A percentile compares a stretch with the other conserved stretches of the same genome.
Conservation (phyloP, 1,140 invertebrate species). For the Galendromus occidentalis region DNA sequence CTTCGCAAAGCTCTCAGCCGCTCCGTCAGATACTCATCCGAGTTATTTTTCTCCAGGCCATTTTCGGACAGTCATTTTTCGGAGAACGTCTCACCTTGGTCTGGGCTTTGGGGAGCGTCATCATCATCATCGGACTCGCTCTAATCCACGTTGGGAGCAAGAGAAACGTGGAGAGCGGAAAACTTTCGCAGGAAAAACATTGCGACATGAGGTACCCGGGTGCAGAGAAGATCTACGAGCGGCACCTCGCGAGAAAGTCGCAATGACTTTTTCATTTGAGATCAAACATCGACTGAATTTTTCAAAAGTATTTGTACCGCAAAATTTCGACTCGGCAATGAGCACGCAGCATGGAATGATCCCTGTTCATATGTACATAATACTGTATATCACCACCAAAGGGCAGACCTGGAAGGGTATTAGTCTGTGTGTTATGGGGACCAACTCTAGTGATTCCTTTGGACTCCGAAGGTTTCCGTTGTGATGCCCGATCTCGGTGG, state of each 20-base stretch:
- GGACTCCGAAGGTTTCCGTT: too few relatives aligned
- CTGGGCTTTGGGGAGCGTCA: slow-evolving; percentile 28
- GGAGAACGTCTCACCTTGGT: slow-evolving; percentile 25
- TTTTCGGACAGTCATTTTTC: slow-evolving; percentile 28
- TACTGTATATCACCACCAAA: too few relatives aligned
- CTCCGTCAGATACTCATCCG: neutral
- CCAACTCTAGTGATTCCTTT: too few relatives aligned
- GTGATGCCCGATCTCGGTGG: too few relatives aligned
- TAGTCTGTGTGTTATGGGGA: too few relatives aligned
- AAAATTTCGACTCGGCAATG: too few relatives aligned
- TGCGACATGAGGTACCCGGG: neutral
- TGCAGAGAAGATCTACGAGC: neutral
- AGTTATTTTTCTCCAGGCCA: slow-evolving; percentile 23
- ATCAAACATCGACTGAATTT: too few relatives aligned
- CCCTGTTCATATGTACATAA: too few relatives aligned
- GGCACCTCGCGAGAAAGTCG: neutral
- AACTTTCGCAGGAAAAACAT: neutral
- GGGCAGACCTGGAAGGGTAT: too few relatives aligned
- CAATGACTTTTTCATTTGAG: neutral
- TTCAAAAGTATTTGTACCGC: too few relatives aligned
- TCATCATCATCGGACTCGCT: slow-evolving; percentile 27
- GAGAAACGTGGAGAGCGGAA: neutral
- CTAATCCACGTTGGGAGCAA: slow-evolving; percentile 25
- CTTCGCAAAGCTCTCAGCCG: neutral
- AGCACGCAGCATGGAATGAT: too few relatives aligned